These are phyloP conservation scores for Choloepus hoffmanni DNA, from an alignment of 2,113 vertebrate genomes.

Conservation along the genomic window DNA sequence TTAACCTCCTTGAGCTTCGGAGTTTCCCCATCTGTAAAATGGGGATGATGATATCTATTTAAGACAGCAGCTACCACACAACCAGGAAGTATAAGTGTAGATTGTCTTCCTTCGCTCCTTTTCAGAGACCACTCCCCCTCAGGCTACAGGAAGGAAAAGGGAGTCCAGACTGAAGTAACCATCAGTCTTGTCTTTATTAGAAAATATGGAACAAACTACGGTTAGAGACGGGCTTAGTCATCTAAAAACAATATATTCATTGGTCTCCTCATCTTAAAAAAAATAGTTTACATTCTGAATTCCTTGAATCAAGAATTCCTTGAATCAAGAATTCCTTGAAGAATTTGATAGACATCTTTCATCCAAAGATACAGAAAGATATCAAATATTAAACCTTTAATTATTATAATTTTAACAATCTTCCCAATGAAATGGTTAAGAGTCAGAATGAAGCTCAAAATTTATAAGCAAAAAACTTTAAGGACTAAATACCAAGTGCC, in stretches of 20 bases:
- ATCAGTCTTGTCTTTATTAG: neutral
- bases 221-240: neutral
- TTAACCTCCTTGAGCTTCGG: neutral
- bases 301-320: neutral
- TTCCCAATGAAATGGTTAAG: conserved; percentile 31
- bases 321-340: too few relatives aligned
- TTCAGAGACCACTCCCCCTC: neutral
- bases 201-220: neutral
- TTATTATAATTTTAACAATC: neutral
- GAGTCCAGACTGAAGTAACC: neutral
- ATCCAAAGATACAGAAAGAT: neutral
- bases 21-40: neutral
- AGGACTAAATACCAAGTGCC: neutral
- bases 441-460: neutral
- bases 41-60: rapidly evolving
- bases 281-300: neutral
- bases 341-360: conserved; percentile 9
- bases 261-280: neutral
- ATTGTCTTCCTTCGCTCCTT: neutral
- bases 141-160: neutral
- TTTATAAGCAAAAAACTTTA: neutral
- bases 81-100: neutral
- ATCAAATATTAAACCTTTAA: neutral
- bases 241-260: neutral
- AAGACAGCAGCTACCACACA: neutral